A percentile compares a stretch with the other conserved stretches of the same genome.
phyloP scores from a whole-genome alignment of 2,113 vertebrate species.

The human region GRCh38 chr15:74906501-74907000 shows the following conservation, averaged over 20 bases:
- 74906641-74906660: slow-evolving; percentile 57
- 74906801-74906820: not conserved
- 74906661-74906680: not conserved
- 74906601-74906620: slow-evolving; percentile 90
- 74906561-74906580: not conserved
- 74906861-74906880: too few relatives aligned
- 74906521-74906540: not conserved
- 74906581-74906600: slow-evolving; percentile 94
- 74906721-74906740: not conserved
- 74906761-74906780: accelerated
- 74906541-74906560: not conserved
- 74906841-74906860: accelerated
- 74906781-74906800: slow-evolving; percentile 2
- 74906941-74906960: accelerated
- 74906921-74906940: not conserved
- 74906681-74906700: not conserved
- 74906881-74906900: not conserved
- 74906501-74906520: not conserved
- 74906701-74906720: not conserved
- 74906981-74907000: accelerated
- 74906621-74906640: slow-evolving; percentile 94
- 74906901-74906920: accelerated
- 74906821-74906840: not conserved
- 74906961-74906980: not conserved
- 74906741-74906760: not conserved